Evolutionary conservation across 2,888 invertebrate genomes (phyloP).

Genomic region (Melanotus villosus): DNA sequence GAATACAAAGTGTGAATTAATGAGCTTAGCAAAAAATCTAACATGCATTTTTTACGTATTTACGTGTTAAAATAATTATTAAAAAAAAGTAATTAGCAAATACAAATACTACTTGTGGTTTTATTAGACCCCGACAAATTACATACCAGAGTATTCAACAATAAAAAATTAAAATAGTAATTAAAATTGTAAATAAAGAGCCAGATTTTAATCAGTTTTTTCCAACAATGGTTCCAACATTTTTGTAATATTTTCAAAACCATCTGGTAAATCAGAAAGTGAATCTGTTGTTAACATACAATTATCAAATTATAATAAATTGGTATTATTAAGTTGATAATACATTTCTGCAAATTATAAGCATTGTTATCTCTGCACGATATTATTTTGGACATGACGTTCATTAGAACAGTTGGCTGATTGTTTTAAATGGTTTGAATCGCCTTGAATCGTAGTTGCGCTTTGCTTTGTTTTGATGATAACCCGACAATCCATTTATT

Average conservation of each 20-base stretch:
- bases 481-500: slow-evolving; percentile 3
- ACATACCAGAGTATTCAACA: not conserved
- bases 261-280: not conserved
- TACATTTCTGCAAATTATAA: slow-evolving; percentile 16
- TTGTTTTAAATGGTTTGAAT: slow-evolving; percentile 23
- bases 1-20: no score
- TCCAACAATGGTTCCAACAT: not conserved
- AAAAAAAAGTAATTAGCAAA: not conserved
- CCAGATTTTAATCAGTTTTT: slow-evolving; percentile 29
- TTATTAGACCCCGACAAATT: slow-evolving; percentile 14
- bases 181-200: slow-evolving; percentile 25
- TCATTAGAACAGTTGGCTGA: slow-evolving; percentile 31
- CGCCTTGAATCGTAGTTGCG: not conserved
- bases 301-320: slow-evolving; percentile 36
- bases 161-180: slow-evolving; percentile 22
- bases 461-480: slow-evolving; percentile 9
- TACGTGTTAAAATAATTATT: not conserved
- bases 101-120: not conserved
- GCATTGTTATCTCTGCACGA: slow-evolving; percentile 6
- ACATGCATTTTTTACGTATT: no score
- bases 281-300: slow-evolving; percentile 4
- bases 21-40: no score
- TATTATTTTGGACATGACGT: slow-evolving; percentile 24
- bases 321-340: slow-evolving; percentile 30
- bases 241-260: not conserved